A percentile compares a stretch with the other conserved stretches of the same genome.
These are phyloP conservation scores for Halictus ligatus DNA, from an alignment of 2,888 invertebrate species.

Conservation along the genomic window DNA sequence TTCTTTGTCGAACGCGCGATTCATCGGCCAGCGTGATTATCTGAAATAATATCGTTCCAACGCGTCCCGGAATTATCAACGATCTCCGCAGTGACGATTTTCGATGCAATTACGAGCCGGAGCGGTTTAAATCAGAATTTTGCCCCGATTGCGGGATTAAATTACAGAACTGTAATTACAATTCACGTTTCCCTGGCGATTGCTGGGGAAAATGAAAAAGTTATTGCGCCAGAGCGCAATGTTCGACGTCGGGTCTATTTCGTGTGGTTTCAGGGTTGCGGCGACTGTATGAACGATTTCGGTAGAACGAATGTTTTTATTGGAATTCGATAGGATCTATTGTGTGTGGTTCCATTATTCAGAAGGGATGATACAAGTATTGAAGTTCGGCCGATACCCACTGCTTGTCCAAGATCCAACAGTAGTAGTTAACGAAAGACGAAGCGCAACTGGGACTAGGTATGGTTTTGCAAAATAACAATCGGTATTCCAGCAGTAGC, in stretches of 20 bases:
- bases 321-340: constrained; percentile 4
- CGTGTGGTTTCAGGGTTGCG: neutral
- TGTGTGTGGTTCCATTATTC: neutral
- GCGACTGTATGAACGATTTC: neutral
- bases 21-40: constrained; percentile 22
- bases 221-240: neutral
- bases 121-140: constrained; percentile 31
- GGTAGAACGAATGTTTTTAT: constrained; percentile 16
- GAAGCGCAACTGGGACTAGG: neutral
- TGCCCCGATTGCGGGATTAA: constrained; percentile 24
- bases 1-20: neutral
- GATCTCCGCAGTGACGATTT: constrained; percentile 28
- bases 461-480: neutral
- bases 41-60: constrained; percentile 29
- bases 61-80: constrained; percentile 29
- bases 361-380: neutral
- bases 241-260: neutral
- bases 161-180: constrained; percentile 28
- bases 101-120: constrained; percentile 16
- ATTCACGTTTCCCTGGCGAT: neutral
- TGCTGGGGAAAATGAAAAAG: constrained; percentile 13
- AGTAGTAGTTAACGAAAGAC: neutral
- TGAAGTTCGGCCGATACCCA: neutral
- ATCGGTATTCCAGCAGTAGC: neutral
- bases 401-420: neutral